phyloP scores from a whole-genome alignment of 2,113 vertebrate species.

The Panthera tigris region DNA sequence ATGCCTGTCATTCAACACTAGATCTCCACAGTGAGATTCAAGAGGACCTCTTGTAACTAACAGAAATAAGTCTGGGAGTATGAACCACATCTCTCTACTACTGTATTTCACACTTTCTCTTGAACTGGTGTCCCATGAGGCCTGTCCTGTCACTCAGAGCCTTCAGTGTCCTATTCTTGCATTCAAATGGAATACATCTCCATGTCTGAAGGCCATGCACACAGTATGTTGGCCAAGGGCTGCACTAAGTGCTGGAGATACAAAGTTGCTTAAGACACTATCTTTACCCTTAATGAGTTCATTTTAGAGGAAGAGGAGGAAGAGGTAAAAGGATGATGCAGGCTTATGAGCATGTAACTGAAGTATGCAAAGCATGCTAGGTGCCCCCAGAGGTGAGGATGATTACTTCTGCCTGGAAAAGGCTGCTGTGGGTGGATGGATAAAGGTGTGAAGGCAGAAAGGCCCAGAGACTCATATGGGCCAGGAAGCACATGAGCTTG shows the following conservation, averaged over 20 bases:
- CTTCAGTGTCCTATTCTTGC: background rate
- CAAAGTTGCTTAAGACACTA: background rate
- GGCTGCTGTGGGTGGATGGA: background rate
- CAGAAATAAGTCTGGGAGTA: slow-evolving; percentile 10
- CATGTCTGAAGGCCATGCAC: background rate
- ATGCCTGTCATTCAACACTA: background rate
- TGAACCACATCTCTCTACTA: background rate
- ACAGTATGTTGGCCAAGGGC: background rate
- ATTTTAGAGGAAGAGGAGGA: background rate
- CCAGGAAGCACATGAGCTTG: background rate
- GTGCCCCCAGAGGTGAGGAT: background rate
- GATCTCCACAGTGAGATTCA: background rate
- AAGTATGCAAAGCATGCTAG: background rate
- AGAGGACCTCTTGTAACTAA: background rate
- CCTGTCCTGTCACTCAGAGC: background rate
- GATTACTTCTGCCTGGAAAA: background rate
- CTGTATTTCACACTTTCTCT: slow-evolving; percentile 36
- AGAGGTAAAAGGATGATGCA: background rate
- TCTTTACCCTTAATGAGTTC: slow-evolving; percentile 4
- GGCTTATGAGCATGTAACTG: background rate
- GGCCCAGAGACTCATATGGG: background rate
- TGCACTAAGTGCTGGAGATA: background rate
- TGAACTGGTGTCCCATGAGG: background rate
- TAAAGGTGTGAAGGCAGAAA: background rate
- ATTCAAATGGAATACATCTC: background rate